These are phyloP conservation scores for Actenoides hombroni DNA, from an alignment of 2,113 vertebrate genomes.

Conservation along the genomic window DNA sequence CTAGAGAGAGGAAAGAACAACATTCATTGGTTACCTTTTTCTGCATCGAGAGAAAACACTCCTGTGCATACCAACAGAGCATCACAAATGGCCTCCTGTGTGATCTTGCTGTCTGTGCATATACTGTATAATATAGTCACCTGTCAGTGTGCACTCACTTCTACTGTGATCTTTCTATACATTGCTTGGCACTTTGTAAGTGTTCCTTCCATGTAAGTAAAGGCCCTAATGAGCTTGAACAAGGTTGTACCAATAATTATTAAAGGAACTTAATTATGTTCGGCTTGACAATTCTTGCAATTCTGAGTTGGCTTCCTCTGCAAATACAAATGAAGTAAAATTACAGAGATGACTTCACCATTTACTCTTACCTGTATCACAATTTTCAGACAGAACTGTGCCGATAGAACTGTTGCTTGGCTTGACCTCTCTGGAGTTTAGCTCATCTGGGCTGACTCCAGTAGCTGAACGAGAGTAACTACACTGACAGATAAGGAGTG, in stretches of 20 bases:
- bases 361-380: not conserved
- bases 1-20: not conserved
- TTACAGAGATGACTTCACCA: not conserved
- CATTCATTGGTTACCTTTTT: not conserved
- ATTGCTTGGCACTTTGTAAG: not conserved
- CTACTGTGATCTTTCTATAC: not conserved
- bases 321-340: not conserved
- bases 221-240: not conserved
- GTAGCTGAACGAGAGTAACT: not conserved
- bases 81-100: not conserved
- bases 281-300: not conserved
- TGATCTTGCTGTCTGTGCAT: not conserved
- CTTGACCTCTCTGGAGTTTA: not conserved
- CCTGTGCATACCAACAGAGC: not conserved
- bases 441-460: not conserved
- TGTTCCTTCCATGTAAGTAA: not conserved
- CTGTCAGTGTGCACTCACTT: not conserved
- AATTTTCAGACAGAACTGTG: not conserved
- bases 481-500: not conserved
- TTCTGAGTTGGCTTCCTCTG: not conserved
- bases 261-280: not conserved
- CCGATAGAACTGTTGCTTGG: not conserved
- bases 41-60: not conserved
- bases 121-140: not conserved
- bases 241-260: not conserved